Evolutionary conservation across 2,888 invertebrate species (phyloP).

Genomic region (Cistogaster globosa): DNA sequence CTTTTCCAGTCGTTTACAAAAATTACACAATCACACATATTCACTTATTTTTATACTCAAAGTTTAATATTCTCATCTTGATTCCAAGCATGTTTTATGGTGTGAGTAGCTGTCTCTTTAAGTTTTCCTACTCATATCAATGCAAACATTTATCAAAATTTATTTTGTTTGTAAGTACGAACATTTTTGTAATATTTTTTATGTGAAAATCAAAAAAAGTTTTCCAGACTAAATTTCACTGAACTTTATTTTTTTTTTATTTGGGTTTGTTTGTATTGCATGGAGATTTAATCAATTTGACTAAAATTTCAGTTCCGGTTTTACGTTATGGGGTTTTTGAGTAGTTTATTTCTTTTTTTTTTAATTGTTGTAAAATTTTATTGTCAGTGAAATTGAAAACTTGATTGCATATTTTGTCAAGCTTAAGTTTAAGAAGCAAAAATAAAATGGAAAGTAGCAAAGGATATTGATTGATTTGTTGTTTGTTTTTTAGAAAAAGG

Average conservation of each 20-base stretch:
- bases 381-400: slow-evolving; percentile 53
- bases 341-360: not conserved
- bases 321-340: slow-evolving; percentile 17
- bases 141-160: slow-evolving; percentile 60
- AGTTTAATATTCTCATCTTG: slow-evolving; percentile 27
- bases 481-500: slow-evolving; percentile 4
- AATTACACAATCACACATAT: no score
- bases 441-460: not conserved
- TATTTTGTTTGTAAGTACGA: slow-evolving; percentile 48
- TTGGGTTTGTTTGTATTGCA: slow-evolving; percentile 2
- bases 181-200: slow-evolving; percentile 15
- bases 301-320: slow-evolving; percentile 58
- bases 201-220: slow-evolving; percentile 25
- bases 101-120: slow-evolving; percentile 12
- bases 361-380: slow-evolving; percentile 48
- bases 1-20: not conserved
- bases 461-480: not conserved
- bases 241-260: not conserved
- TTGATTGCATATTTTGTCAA: slow-evolving; percentile 27
- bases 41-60: not conserved
- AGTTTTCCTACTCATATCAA: slow-evolving; percentile 44
- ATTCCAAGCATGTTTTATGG: not conserved
- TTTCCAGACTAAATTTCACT: slow-evolving; percentile 57
- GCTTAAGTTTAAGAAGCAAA: not conserved
- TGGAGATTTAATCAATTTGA: slow-evolving; percentile 59